phyloP scores from a whole-genome alignment of 2,113 vertebrate species.

The Petaurus breviceps region DNA sequence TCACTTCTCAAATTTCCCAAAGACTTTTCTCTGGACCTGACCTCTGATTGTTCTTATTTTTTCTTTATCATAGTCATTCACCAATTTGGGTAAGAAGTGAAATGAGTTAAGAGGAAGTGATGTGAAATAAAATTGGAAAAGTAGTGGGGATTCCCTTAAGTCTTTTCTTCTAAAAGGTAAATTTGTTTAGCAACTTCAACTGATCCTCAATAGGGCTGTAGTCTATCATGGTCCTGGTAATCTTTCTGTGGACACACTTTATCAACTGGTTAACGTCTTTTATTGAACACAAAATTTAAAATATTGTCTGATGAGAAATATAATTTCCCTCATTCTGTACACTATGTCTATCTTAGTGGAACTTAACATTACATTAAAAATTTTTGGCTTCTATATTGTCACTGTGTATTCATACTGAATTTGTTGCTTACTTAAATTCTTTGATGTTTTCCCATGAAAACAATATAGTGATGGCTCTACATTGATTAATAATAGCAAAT shows the following conservation, averaged over 20 bases:
- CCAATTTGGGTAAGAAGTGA: not conserved
- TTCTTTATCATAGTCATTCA: not conserved
- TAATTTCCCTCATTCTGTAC: not conserved
- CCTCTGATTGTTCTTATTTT: not conserved
- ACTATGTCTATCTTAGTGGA: not conserved
- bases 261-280: not conserved
- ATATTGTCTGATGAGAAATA: not conserved
- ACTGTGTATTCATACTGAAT: not conserved
- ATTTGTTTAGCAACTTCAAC: not conserved
- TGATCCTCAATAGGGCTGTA: not conserved
- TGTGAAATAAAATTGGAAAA: not conserved
- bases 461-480: not conserved
- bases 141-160: not conserved
- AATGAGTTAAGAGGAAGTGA: not conserved
- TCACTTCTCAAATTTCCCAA: not conserved
- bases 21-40: not conserved
- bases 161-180: not conserved
- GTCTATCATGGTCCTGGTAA: not conserved
- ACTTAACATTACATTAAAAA: not conserved
- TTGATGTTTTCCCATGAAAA: not conserved
- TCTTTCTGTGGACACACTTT: not conserved
- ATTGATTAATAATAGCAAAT: too few species aligned
- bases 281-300: not conserved
- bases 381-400: not conserved
- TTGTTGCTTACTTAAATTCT: not conserved